Evolutionary conservation across 1,140 invertebrate genomes (phyloP).

Genomic region (Drosophila orosa): DNA sequence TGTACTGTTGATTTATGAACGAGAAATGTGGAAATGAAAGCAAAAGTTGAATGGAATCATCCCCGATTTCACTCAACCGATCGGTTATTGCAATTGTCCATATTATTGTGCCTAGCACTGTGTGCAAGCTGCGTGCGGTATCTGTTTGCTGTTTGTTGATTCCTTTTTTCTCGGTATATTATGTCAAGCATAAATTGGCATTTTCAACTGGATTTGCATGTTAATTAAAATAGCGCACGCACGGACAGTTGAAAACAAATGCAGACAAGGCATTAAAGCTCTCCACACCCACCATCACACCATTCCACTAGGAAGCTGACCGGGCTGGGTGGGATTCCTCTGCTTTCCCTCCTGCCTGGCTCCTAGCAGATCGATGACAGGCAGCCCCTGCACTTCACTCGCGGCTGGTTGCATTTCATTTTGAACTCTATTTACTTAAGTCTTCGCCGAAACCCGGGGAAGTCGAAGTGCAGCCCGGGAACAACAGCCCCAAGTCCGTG

Average conservation of each 20-base stretch:
- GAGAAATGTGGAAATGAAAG: slow-evolving; percentile 8
- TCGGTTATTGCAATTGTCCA: slow-evolving; percentile 32
- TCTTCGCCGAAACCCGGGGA: slow-evolving; percentile 60
- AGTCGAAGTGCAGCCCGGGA: slow-evolving; percentile 29
- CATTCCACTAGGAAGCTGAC: slow-evolving; percentile 48
- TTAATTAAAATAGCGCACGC: slow-evolving; percentile 79
- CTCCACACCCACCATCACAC: not conserved
- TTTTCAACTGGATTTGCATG: slow-evolving; percentile 82
- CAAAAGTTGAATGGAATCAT: slow-evolving; percentile 45
- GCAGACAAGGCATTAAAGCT: slow-evolving; percentile 73
- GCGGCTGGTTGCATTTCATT: slow-evolving; percentile 76
- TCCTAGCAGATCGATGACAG: slow-evolving; percentile 72
- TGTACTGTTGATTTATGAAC: slow-evolving; percentile 30
- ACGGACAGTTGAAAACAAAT: slow-evolving; percentile 81
- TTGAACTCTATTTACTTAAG: slow-evolving; percentile 82
- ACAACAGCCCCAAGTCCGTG: slow-evolving; percentile 26
- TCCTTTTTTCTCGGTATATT: slow-evolving; percentile 65
- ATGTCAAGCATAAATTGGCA: slow-evolving; percentile 82
- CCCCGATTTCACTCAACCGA: slow-evolving; percentile 17
- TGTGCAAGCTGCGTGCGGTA: slow-evolving; percentile 18
- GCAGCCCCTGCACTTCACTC: slow-evolving; percentile 63
- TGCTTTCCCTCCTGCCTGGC: not conserved
- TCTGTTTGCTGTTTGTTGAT: slow-evolving; percentile 45
- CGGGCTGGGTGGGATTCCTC: slow-evolving; percentile 23
- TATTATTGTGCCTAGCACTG: slow-evolving; percentile 39